Percentiles rank a stretch among this genome's conserved stretches.
Evolutionary conservation across 2,888 invertebrate genomes (phyloP).

Genomic region (Escarpia spicata): DNA sequence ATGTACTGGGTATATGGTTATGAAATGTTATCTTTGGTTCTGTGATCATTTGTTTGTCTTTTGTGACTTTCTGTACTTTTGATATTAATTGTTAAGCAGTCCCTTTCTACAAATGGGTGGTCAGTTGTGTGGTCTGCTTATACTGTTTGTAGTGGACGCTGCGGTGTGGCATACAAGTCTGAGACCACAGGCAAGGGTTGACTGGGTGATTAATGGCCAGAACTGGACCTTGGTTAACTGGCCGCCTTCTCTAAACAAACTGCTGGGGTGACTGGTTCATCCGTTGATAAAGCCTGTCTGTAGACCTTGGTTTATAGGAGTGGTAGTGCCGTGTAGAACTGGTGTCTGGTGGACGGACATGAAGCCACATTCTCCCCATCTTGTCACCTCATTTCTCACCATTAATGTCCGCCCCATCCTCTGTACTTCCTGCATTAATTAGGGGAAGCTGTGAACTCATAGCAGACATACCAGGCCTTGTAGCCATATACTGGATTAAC

Average conservation of each 20-base stretch:
- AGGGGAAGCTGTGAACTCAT: not conserved
- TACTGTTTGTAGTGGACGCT: not conserved
- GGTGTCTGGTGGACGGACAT: not conserved
- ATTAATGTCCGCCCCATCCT: not conserved
- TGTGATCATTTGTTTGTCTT: too few relatives aligned
- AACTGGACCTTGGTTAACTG: conserved; percentile 6
- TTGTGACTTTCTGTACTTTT: too few relatives aligned
- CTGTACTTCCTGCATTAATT: not conserved
- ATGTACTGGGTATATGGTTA: too few relatives aligned
- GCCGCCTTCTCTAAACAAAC: not conserved
- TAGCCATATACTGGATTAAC: not conserved
- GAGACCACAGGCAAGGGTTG: not conserved
- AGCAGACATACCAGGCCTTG: not conserved
- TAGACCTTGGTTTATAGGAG: not conserved
- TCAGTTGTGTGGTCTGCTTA: conserved; percentile 6
- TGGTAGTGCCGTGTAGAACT: not conserved
- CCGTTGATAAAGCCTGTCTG: not conserved
- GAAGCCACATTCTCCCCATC: not conserved
- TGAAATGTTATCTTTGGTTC: too few relatives aligned
- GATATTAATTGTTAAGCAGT: too few relatives aligned
- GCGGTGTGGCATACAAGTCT: not conserved
- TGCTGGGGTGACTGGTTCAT: not conserved
- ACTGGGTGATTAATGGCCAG: not conserved
- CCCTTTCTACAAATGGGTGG: not conserved
- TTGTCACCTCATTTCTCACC: not conserved